Conservation (phyloP, 2,888 invertebrate genomes). For the Agrotis exclamationis region DNA sequence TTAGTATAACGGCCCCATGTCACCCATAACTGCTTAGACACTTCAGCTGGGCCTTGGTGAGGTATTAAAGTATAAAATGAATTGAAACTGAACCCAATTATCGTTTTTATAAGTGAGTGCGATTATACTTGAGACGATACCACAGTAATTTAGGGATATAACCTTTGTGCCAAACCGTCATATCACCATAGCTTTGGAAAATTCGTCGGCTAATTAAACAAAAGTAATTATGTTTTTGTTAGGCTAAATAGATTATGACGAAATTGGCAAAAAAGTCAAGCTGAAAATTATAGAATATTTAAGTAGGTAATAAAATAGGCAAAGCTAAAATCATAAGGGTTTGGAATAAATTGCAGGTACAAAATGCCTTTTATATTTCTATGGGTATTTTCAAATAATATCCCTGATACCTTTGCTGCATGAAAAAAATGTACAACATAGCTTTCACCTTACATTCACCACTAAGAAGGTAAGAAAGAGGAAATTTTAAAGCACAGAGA, state of each 20-base stretch:
- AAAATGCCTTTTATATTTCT: slow-evolving; percentile 3
- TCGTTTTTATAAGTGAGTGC: slow-evolving; percentile 50
- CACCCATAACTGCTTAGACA: neutral
- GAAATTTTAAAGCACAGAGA: slow-evolving; percentile 55
- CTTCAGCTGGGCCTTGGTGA: neutral
- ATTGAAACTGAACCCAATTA: neutral
- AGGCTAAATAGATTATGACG: slow-evolving; percentile 22
- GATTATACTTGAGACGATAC: slow-evolving; percentile 67
- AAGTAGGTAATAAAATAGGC: slow-evolving; percentile 34
- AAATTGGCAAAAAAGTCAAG: slow-evolving; percentile 34
- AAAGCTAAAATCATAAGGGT: slow-evolving; percentile 46
- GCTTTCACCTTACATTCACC: slow-evolving; percentile 66
- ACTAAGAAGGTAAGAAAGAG: slow-evolving; percentile 42
- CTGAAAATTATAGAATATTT: slow-evolving; percentile 25
- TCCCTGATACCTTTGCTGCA: slow-evolving; percentile 19
- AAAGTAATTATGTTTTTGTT: neutral
- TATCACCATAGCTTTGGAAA: neutral
- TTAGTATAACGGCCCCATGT: neutral
- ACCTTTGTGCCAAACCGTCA: slow-evolving; percentile 35
- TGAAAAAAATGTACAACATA: slow-evolving; percentile 35
- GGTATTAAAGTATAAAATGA: neutral
- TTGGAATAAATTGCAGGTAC: slow-evolving; percentile 34
- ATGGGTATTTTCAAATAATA: slow-evolving; percentile 2
- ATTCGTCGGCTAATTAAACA: neutral
- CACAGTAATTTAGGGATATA: slow-evolving; percentile 41